Base-by-base conservation (phyloP, 2,888 invertebrate genomes). In the Heliconius cydno region DNA sequence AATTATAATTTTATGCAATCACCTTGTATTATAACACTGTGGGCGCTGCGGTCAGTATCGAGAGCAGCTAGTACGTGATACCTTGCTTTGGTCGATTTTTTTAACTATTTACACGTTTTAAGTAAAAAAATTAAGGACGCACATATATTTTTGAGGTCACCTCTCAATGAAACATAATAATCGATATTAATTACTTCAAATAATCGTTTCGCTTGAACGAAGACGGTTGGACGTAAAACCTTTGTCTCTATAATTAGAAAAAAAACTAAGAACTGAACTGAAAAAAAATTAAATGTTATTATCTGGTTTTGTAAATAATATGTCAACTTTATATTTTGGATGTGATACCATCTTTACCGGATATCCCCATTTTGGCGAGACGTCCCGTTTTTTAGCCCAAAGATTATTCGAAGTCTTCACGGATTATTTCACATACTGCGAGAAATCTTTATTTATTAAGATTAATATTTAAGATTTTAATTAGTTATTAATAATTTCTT, bases 1-100 rank as follows among this genome's bases (percentile, higher is more conserved):
- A 94, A 94, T 92, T 90, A 87, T 87, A 88, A 90, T 93, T 93
- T 94, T 92, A 88, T 87, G 94, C 92, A 94, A 94, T 92, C 91
- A 90, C 89, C 89, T 88, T 87, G 90, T 91, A 89, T 90, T 94
- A 92, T 88, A 89, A 88, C 89, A 86, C 88, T 92, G 93, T 92
- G 92, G 93, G 92, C 88, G 90, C 85, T 94, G 94, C 86, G 94
- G 94, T 94, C 93, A 91, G 90, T 90, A 91, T 88, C 90, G 90
- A 90, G 90, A 91, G 91, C 90, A 86, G 84, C 82, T 84, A 85
- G 90, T 92, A 94, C 94, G 94, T 94, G 93, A 92, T 93, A 90
- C 91, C 92, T 91, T 89, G 89, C 85, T 85, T 86, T 82, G 86
- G 86, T 89, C 60, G 68, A 60, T 89, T 90, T 84, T 87, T 90